A percentile compares a stretch with the other conserved stretches of the same genome.
Conservation (phyloP, 2,797 vertebrate genomes). For the Acanthurus tractus region DNA sequence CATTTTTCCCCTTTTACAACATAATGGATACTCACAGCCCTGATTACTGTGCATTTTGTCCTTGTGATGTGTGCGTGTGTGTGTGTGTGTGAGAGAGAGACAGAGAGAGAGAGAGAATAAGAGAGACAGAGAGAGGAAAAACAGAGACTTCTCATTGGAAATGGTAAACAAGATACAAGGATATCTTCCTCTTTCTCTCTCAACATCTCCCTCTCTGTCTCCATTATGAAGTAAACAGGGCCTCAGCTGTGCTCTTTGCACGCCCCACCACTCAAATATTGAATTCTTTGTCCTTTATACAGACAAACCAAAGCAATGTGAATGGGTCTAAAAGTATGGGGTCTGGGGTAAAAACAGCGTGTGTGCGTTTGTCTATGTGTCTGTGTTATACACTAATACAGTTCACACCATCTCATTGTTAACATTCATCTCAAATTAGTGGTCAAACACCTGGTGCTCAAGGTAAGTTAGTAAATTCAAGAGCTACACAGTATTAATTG, state of each 20-base stretch:
- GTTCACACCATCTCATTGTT: neutral
- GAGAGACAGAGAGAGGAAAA: neutral
- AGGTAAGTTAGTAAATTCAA: neutral
- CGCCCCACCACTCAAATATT: slow-evolving; percentile 49
- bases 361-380: neutral
- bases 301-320: slow-evolving; percentile 31
- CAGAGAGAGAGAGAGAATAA: too few species aligned
- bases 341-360: neutral
- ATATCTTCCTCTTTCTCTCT: slow-evolving; percentile 23
- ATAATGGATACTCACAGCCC: slow-evolving; percentile 75
- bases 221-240: slow-evolving; percentile 53
- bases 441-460: neutral
- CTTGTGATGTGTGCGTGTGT: slow-evolving; percentile 54
- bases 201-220: slow-evolving; percentile 22
- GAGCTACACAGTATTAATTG: neutral
- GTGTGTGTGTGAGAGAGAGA: slow-evolving; percentile 2
- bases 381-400: neutral
- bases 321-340: slow-evolving; percentile 10
- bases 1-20: slow-evolving; percentile 72
- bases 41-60: slow-evolving; percentile 73
- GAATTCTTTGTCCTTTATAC: slow-evolving; percentile 54
- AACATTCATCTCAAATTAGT: neutral
- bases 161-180: slow-evolving; percentile 43
- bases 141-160: slow-evolving; percentile 34
- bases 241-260: slow-evolving; percentile 51